Evolutionary conservation across 2,888 invertebrate species (phyloP).

Genomic region (Pycnomerus fuliginosus): DNA sequence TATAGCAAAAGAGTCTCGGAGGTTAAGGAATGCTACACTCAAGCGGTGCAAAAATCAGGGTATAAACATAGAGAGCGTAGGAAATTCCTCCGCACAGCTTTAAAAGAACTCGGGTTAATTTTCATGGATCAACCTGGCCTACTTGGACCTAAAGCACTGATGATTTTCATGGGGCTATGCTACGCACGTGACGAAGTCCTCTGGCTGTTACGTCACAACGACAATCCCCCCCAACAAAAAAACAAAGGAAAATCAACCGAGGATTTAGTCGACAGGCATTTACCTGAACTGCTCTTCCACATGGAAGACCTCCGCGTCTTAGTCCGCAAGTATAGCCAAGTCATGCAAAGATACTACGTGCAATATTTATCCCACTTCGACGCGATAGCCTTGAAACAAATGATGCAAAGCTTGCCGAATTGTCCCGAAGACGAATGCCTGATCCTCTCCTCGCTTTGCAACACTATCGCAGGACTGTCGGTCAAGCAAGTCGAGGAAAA

Average conservation of each 20-base stretch:
- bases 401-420: conserved; percentile 77
- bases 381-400: conserved; percentile 83
- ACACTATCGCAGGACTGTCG: conserved; percentile 78
- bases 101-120: conserved; percentile 92
- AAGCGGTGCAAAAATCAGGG: conserved; percentile 88
- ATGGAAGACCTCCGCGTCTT: conserved; percentile 96
- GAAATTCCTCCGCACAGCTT: conserved; percentile 91
- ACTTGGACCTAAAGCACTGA: conserved; percentile 93
- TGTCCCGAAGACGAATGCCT: conserved; percentile 94
- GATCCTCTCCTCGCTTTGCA: conserved; percentile 89
- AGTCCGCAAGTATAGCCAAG: conserved; percentile 85
- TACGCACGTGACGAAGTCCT: conserved; percentile 95
- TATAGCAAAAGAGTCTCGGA: conserved; percentile 90
- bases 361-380: conserved; percentile 97
- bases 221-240: conserved; percentile 88
- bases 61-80: conserved; percentile 91
- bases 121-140: conserved; percentile 98
- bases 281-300: conserved; percentile 96
- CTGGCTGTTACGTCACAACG: conserved; percentile 95
- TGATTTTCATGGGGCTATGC: conserved; percentile 94
- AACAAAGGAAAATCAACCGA: conserved; percentile 83
- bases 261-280: conserved; percentile 90
- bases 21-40: conserved; percentile 92
- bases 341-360: conserved; percentile 88
- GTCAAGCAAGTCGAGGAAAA: conserved; percentile 97